These are phyloP conservation scores for Pristis pectinata DNA, from an alignment of 2,797 vertebrate species.

Conservation along the genomic window DNA sequence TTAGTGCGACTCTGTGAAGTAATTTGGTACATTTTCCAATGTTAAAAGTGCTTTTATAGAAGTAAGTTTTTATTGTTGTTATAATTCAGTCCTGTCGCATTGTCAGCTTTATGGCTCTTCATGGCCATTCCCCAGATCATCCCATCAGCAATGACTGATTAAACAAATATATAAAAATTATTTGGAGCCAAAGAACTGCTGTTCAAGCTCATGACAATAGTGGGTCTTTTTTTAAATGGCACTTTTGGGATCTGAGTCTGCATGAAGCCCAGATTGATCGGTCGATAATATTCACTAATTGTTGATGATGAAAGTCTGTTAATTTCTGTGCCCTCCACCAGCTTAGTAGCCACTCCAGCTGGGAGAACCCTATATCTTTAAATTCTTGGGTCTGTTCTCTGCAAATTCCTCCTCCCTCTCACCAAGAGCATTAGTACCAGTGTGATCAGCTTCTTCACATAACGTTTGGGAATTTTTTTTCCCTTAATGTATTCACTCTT, in stretches of 20 bases:
- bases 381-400: neutral
- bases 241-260: neutral
- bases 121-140: neutral
- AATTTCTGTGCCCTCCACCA: neutral
- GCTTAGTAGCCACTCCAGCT: neutral
- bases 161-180: neutral
- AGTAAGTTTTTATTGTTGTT: neutral
- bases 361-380: neutral
- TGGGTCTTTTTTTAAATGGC: too few species aligned
- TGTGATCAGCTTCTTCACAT: neutral
- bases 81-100: neutral
- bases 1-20: constrained; percentile 17
- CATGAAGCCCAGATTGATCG: neutral
- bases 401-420: neutral
- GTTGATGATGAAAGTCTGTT: neutral
- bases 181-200: neutral
- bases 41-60: neutral
- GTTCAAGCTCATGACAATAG: neutral
- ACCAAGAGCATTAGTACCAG: neutral
- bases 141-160: neutral
- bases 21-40: neutral
- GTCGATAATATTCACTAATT: neutral
- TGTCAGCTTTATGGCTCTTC: neutral
- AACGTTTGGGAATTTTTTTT: neutral
- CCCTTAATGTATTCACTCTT: neutral